phyloP scores from a whole-genome alignment of 2,113 vertebrate genomes.

The Callipepla californica region DNA sequence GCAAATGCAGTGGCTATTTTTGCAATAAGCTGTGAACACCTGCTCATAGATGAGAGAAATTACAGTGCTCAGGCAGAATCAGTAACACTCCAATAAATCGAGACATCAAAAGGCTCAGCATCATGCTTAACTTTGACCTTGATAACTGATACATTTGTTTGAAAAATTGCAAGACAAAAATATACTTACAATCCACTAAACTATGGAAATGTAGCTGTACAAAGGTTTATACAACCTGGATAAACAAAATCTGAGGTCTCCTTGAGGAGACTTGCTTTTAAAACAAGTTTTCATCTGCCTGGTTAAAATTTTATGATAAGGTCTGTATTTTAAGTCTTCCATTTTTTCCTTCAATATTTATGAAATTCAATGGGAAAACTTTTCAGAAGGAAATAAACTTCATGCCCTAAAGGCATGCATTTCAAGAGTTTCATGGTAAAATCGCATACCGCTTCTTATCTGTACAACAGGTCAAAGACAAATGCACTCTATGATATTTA shows the following conservation, averaged over 20 bases:
- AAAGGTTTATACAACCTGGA: background rate
- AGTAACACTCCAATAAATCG: background rate
- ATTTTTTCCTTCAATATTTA: background rate
- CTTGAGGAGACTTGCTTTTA: background rate
- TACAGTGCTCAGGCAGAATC: background rate
- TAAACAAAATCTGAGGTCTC: background rate
- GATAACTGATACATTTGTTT: background rate
- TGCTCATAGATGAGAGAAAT: background rate
- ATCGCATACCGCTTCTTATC: background rate
- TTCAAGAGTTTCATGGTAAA: background rate
- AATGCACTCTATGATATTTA: background rate
- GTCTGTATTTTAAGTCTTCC: background rate
- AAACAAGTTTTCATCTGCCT: background rate
- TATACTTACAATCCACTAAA: background rate
- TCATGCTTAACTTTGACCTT: background rate
- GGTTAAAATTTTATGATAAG: background rate
- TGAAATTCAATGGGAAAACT: background rate
- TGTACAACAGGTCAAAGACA: background rate
- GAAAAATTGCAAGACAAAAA: background rate
- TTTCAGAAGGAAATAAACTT: constrained; percentile 2
- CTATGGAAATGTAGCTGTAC: background rate
- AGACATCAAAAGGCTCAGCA: background rate
- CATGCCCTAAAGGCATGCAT: background rate
- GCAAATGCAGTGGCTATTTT: background rate
- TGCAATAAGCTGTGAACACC: background rate